Base-by-base conservation (phyloP, 1,140 invertebrate species). In the Goniozus legneri region DNA sequence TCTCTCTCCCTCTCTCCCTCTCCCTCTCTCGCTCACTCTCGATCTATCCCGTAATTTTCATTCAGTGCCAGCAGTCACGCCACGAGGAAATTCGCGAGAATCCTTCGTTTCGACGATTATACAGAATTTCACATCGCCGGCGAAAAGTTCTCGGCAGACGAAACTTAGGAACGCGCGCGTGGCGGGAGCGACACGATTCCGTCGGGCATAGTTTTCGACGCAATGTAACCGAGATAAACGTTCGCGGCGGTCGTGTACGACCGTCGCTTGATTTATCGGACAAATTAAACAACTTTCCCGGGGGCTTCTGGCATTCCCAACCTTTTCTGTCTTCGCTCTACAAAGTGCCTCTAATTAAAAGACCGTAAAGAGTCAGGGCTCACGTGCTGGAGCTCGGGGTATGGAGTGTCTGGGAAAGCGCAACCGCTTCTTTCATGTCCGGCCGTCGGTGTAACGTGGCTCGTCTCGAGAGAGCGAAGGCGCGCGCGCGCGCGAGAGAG, bases 271-370 rank as follows among this genome's bases (percentile, higher is more conserved):
- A 63, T 66, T 66, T 65, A 65, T 66, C 61, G 64, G 34, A 38
- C 54, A 65, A 67, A 65, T 67, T 67, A 64, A 65, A 67, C 54
- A 65, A 65, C 58, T 67, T 67, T 58, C 22, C 39, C 58, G 50
- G 49, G n/a, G n/a, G n/a, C n/a, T n/a, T 10, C 10, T 54, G 48
- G 52, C 54, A 59, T 64, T 65, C 45, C 59, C 53, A 56, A 56
- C 60, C 49, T 56, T 54, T 55, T 36, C 47, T 50, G 46, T 57
- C 38, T 58, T 59, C 58, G 43, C 55, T 60, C 43, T 43, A 56
- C 55, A 65, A 64, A 66, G 64, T 64, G 57, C 56, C 42, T 65
- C 57, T 67, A 65, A 67, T 67, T 64, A 66, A 63, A 64, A 61
- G 52, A 59, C 62, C 56, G 64, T 67, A 64, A 67, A 65, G 64